Evolutionary conservation across 2,797 vertebrate genomes (phyloP), one percentile per base, ranked within the genome.

Genomic region (Kryptopterus vitreolus): DNA sequence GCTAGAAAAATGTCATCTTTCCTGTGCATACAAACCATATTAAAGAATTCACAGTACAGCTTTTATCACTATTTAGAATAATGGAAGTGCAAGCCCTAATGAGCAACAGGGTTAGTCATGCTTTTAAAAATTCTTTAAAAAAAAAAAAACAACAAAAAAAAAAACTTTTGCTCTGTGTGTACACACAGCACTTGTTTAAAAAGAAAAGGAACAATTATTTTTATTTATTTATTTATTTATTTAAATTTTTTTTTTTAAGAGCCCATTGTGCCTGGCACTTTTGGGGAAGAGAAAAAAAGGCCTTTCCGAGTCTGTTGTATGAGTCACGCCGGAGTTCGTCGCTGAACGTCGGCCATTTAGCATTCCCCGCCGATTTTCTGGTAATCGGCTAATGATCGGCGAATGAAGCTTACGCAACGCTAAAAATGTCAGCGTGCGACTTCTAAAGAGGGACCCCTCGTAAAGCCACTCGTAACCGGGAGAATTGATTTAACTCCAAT

Each of bases 321-420:
- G 73, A 81, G 71, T 66, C 71, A 63, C 31, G 10, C 29, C 13
- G 16, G 58, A 58, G 33, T 3, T 3, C n/a, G 68, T 13, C 5
- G 31, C 50, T 74, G 55, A 53, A 55, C 20, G 38, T 76, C 76
- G 29, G 4, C 71, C 38, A 33, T 66, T 75, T 81, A 75, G 29
- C 29, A 53, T 33, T 65, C 29, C 20, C 22, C 10, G 31, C 58
- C 35, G 18, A 48, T 80, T 80, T n/a, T 74, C 52, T 80, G 33
- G 57, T 35, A 52, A 74, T 75, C 24, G 58, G 16, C 20, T 57
- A 55, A 74, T 5, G 22, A 69, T 75, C 35, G 33, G 55, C 33
- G 55, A 81, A 76, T 63, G 48, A 65, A 61, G 46, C 53, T 58
- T 70, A n/a, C 7, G 35, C 20, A 70, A 48, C 12, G 8, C 38